Base-by-base conservation (phyloP, 1,140 invertebrate genomes). In the Macrocentrus cingulum region DNA sequence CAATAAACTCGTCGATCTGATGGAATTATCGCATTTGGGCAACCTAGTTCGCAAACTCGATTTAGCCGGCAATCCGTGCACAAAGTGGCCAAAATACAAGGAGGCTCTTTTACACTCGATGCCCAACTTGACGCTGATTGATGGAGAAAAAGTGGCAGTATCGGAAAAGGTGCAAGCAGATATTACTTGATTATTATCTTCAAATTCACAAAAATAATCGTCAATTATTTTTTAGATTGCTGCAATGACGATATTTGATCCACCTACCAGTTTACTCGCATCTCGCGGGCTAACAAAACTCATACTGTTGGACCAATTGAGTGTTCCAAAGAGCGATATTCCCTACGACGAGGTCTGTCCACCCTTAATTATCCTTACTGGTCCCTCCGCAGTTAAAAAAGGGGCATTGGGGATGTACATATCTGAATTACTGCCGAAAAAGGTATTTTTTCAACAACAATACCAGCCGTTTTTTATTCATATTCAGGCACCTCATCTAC, bases 21-120 rank as follows among this genome's bases (percentile, higher is more conserved):
- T 71, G 42, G 69, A 72, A 60, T 19, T 74, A 16, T 56, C 62
- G 19, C 61, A 71, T 49, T 36, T 70, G 1, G 66, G 57, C n/a
- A 62, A 66, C 19, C 61, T 56, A 5, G 56, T 72, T 44, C 50
- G 60, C 20, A 64, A 74, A 41, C 37, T 74, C 41, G 70, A 74
- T 41, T 54, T 74, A 3, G 52, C 64, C 48, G 70, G 69, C 1
- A 74, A 74, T 60, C 29, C 53, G 20, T 74, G 71, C 20, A 71
- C 63, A 9, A 66, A 68, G n/a, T 74, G 71, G 71, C 68, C 70
- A n/a, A 71, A 66, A 61, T 74, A 74, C 52, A 67, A 62, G 66
- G 66, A 67, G 13, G 60, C 68, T 15, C 8, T 74, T 22, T 44
- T 72, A 51, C 67, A 60, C 45, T 66, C 64, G 5, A 56, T 74